Evolutionary conservation across 2,888 invertebrate genomes (phyloP), one percentile per base, ranked within the genome.

Genomic region (Chymomyza caudatula): DNA sequence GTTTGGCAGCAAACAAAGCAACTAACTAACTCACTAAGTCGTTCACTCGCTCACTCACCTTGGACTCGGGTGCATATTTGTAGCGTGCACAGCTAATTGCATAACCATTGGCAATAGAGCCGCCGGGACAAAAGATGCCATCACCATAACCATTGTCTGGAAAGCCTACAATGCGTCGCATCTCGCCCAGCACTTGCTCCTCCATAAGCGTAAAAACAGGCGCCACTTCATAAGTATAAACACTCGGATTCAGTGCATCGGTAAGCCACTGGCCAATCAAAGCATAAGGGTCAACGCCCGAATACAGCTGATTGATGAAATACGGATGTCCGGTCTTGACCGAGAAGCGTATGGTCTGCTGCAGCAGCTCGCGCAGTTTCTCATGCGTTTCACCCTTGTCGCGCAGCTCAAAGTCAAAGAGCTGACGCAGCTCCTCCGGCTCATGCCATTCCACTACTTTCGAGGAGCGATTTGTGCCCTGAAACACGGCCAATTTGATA

Each of bases 291-390:
- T 96, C 96, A 25, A 96, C 92, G 2, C 95, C 94, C 0, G 96
- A 96, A 89, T 95, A 97, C 13, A 97, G 91, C 88, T 97, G 97
- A 90, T 97, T 97, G 25, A 96, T 94, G 89, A 97, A 97, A 88
- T 95, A 95, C 0, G 96, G 97, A 89, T 97, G 96, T 0, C 95
- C 96, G 0, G 96, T 96, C 90, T 97, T 97, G 0, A 97, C 97
- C 51, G 97, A 97, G 91, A 95, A 96, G 37, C 94, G 93, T 79
- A 97, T 94, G 53, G 95, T 94, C 81, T 94, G 93, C 69, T 93
- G 92, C 67, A 96, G 91, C 8, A 95, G 89, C 37, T 92, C 91
- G 56, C 95, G 85, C 1, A 97, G 91, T 64, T 93, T 92, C 13
- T 94, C 94, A 74, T 96, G 94, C 1, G 92, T 92, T 43, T 93